Conservation (phyloP, 2,113 vertebrate species). For the Hassar affinis region DNA sequence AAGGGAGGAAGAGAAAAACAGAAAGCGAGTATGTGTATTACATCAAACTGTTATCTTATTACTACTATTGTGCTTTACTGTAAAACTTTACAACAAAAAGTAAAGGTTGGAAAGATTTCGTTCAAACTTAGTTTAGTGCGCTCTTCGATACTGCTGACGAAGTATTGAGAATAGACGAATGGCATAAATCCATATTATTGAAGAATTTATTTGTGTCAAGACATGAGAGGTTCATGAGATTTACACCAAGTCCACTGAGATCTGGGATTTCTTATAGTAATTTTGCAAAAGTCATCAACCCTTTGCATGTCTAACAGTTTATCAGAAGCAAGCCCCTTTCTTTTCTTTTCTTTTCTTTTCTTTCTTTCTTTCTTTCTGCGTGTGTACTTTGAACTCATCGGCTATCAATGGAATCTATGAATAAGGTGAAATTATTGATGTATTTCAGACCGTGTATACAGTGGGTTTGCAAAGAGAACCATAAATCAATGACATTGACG, state of each 20-base stretch:
- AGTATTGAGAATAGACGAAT: not conserved
- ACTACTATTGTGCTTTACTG: not conserved
- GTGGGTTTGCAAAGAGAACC: constrained; percentile 41
- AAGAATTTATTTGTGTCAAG: not conserved
- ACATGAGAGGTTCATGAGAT: not conserved
- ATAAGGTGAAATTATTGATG: constrained; percentile 50
- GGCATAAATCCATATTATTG: not conserved
- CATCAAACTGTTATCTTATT: not conserved
- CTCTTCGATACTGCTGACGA: not conserved
- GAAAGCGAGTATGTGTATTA: not conserved
- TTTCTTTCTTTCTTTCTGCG: not conserved
- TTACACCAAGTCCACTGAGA: not conserved
- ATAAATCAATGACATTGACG: constrained; percentile 55
- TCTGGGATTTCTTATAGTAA: not conserved
- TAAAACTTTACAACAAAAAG: not conserved
- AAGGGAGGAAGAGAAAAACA: not conserved
- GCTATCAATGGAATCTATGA: constrained; percentile 42
- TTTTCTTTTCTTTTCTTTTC: not conserved
- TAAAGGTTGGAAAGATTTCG: not conserved
- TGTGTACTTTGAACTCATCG: constrained; percentile 26
- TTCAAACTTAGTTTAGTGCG: not conserved
- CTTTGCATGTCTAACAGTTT: not conserved
- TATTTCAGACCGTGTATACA: constrained; percentile 43
- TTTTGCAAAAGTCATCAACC: not conserved
- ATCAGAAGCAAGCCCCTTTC: not conserved